A percentile compares a stretch with the other conserved stretches of the same genome.
Conservation (phyloP, 2,113 vertebrate species). For the Gracilinanus agilis region DNA sequence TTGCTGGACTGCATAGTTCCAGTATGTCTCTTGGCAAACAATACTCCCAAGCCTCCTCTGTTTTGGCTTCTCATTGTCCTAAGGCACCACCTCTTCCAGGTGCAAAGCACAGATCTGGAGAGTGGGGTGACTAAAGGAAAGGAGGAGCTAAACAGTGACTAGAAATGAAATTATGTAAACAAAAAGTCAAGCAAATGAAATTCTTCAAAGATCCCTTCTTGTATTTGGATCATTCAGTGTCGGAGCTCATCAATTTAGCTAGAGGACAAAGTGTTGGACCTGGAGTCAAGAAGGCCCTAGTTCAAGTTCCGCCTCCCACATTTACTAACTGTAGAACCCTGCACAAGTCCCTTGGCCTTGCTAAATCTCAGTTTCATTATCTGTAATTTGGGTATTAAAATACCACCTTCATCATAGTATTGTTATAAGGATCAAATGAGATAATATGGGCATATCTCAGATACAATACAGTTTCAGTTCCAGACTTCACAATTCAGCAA, state of each 20-base stretch:
- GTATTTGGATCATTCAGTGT: not conserved
- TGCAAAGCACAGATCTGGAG: not conserved
- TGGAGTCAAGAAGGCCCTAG: too few species aligned
- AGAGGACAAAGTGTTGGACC: too few species aligned
- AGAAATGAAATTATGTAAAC: not conserved
- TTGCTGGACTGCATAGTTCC: not conserved
- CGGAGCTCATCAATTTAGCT: not conserved
- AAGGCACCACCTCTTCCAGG: not conserved
- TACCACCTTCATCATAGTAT: too few species aligned
- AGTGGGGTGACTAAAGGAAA: not conserved
- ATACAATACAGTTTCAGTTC: too few species aligned
- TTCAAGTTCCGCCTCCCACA: too few species aligned
- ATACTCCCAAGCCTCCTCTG: not conserved
- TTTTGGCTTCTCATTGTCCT: not conserved
- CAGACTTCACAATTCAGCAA: too few species aligned
- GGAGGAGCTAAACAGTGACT: not conserved
- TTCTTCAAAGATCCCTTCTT: not conserved
- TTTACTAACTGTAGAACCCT: too few species aligned
- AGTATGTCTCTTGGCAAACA: not conserved
- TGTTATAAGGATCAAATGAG: too few species aligned
- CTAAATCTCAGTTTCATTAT: too few species aligned
- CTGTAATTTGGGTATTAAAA: too few species aligned
- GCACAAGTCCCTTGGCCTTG: too few species aligned
- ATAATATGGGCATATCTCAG: too few species aligned
- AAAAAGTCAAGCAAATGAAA: not conserved